These are phyloP conservation scores for Globodera ellingtonae DNA, from an alignment of 1,140 invertebrate genomes.

Conservation along the genomic window DNA sequence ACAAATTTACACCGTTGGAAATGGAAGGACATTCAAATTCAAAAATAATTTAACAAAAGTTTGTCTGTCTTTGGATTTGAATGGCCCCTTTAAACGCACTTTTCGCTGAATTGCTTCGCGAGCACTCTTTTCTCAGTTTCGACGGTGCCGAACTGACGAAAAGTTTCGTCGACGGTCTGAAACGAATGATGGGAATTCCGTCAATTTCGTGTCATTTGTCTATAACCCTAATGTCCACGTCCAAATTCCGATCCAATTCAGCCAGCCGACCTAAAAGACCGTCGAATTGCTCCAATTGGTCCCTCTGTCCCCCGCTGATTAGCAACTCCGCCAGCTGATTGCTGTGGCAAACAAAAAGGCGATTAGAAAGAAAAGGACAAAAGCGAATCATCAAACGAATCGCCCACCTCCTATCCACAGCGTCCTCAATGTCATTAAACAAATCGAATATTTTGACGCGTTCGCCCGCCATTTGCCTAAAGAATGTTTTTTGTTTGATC, in stretches of 20 bases:
- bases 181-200: not conserved
- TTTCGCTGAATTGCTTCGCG: not conserved
- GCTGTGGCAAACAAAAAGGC: not conserved
- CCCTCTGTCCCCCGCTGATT: not conserved
- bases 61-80: not conserved
- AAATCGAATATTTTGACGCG: constrained; percentile 4
- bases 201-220: not conserved
- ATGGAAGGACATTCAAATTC: not conserved
- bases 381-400: not conserved
- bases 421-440: not conserved
- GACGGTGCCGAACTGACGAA: not conserved
- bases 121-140: constrained; percentile 12
- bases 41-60: not conserved
- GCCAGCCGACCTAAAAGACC: not conserved
- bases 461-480: not conserved
- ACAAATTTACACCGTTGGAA: not conserved
- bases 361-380: not conserved
- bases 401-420: not conserved
- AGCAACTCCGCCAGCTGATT: constrained; percentile 6
- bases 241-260: constrained; percentile 20
- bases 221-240: constrained; percentile 3
- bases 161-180: constrained; percentile 16
- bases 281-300: not conserved
- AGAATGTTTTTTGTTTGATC: not conserved
- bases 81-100: not conserved